Evolutionary conservation across 1,140 invertebrate species (phyloP).

Genomic region (Lethocerus indicus): DNA sequence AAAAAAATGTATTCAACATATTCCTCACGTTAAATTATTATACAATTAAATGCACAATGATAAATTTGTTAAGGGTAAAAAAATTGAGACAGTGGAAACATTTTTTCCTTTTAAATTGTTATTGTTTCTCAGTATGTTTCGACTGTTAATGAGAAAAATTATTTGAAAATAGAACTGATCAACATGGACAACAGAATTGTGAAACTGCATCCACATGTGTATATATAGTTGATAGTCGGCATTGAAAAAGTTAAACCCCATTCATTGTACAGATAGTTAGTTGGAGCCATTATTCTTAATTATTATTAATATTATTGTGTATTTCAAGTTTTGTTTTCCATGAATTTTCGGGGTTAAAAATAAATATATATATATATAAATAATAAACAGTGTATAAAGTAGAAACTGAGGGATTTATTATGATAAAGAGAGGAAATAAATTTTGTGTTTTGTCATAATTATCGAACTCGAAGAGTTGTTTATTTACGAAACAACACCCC

Average conservation of each 20-base stretch:
- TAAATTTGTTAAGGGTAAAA: no score
- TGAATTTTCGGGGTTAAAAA: constrained; percentile 7
- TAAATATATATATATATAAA: no score
- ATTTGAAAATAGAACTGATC: constrained; percentile 4
- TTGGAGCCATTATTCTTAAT: constrained; percentile 12
- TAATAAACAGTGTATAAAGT: constrained; percentile 13
- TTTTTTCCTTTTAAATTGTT: no score
- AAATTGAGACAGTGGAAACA: no score
- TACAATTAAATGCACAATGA: no score
- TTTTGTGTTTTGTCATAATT: constrained; percentile 19
- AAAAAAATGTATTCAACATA: no score
- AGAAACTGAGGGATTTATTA: constrained; percentile 14
- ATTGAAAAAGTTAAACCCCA: constrained; percentile 8
- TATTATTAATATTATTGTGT: constrained; percentile 15
- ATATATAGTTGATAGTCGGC: constrained; percentile 9
- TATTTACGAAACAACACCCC: constrained; percentile 9
- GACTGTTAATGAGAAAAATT: constrained; percentile 3
- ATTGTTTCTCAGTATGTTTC: not conserved
- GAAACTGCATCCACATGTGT: constrained; percentile 5
- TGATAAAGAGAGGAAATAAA: constrained; percentile 15
- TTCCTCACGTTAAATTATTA: no score
- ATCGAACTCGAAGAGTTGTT: constrained; percentile 8
- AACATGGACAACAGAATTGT: constrained; percentile 3
- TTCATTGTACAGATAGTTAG: constrained; percentile 12
- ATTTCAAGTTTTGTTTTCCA: constrained; percentile 11